Evolutionary conservation across 1,140 invertebrate genomes (phyloP).

Genomic region (Odontomachus brunneus): DNA sequence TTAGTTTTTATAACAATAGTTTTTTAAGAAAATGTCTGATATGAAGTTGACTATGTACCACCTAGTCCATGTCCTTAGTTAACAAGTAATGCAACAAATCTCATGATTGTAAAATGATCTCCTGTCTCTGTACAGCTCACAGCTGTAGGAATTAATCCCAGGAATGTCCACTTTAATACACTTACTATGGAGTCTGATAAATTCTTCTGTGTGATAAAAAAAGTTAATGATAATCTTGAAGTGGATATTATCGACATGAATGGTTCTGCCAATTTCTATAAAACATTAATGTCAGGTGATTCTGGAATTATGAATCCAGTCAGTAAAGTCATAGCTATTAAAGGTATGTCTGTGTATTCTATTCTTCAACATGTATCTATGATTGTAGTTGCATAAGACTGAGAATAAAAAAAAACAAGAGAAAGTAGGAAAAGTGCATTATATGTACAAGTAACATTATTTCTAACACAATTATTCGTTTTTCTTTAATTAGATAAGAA

Average conservation of each 20-base stretch:
- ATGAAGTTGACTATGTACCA: background rate
- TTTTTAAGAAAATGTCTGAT: background rate
- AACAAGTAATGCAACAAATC: background rate
- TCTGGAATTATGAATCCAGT: slow-evolving; percentile 99
- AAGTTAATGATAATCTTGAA: slow-evolving; percentile 98
- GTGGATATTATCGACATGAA: slow-evolving; percentile 99
- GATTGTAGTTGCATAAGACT: too few species aligned
- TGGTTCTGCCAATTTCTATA: slow-evolving; percentile 97
- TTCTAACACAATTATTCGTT: slow-evolving; percentile 2
- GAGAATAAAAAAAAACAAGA: too few species aligned
- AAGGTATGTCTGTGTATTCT: slow-evolving; percentile 88
- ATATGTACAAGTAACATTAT: too few species aligned
- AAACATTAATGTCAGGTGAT: slow-evolving; percentile 99
- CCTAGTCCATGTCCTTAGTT: background rate
- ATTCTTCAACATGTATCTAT: too few species aligned
- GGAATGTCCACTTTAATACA: slow-evolving; percentile 99
- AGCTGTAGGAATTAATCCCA: slow-evolving; percentile 98
- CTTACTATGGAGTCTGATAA: slow-evolving; percentile 99
- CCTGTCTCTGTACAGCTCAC: slow-evolving; percentile 92
- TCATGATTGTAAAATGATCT: background rate
- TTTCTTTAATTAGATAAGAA: slow-evolving; percentile 91
- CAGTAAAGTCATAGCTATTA: slow-evolving; percentile 98
- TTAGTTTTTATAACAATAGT: background rate
- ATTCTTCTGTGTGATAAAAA: slow-evolving; percentile 99
- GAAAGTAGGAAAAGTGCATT: too few species aligned